Evolutionary conservation across 2,113 vertebrate species (phyloP).

Genomic region (Chauna torquata): DNA sequence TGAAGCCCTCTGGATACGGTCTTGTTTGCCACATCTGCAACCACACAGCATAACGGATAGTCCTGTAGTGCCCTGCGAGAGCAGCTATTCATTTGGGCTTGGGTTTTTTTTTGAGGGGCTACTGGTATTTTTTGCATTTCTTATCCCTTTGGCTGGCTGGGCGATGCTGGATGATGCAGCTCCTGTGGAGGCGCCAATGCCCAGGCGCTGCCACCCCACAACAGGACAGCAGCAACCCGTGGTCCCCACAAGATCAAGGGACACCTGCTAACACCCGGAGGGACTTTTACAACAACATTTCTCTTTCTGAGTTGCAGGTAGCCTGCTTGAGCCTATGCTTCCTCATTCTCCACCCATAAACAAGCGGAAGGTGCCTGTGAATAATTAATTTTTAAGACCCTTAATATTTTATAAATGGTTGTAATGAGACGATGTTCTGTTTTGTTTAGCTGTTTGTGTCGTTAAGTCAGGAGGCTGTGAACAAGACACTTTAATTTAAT

Average conservation of each 20-base stretch:
- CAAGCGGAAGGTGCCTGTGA: conserved; percentile 23
- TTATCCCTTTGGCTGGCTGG: not conserved
- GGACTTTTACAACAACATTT: not conserved
- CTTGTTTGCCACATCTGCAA: not conserved
- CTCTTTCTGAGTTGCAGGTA: not conserved
- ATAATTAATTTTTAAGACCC: conserved; percentile 70
- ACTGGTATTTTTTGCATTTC: not conserved
- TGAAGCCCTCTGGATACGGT: not conserved
- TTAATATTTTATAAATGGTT: conserved; percentile 74
- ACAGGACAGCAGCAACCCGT: too few species aligned
- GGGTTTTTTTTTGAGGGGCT: not conserved
- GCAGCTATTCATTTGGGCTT: rapidly evolving
- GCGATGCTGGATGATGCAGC: not conserved
- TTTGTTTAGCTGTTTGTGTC: conserved; percentile 53
- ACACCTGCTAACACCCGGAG: too few species aligned
- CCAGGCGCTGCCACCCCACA: not conserved
- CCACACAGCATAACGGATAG: rapidly evolving
- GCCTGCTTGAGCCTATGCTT: not conserved
- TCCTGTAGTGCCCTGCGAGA: not conserved
- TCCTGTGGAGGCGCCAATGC: not conserved
- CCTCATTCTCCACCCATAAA: not conserved
- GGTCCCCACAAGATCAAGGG: too few species aligned
- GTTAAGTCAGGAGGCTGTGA: conserved; percentile 37
- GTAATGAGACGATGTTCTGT: conserved; percentile 19
- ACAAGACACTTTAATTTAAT: conserved; percentile 38